Base-by-base conservation (phyloP, 2,888 invertebrate genomes). In the Apeira syringaria region DNA sequence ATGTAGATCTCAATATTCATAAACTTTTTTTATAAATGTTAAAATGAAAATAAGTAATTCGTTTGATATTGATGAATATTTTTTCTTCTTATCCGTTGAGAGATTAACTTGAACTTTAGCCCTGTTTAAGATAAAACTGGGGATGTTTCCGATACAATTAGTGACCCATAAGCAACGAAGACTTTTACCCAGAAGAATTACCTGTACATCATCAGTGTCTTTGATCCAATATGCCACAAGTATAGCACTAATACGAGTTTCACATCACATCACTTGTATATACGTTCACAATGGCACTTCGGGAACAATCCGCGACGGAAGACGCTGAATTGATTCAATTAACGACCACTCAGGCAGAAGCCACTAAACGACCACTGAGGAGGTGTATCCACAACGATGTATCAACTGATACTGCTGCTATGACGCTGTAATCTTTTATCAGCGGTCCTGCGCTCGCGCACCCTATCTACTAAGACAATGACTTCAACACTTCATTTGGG, bases 241-340 rank as follows among this genome's bases (percentile, higher is more conserved):
- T 36, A 30, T 12, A 11, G 7, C 2, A 26, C n/a, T 38, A 32
- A 35, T 24, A 28, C 22, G 27, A 38, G 32, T 44, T 28, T 60
- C 62, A 69, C 60, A 50, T 56, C 61, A 67, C 64, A 48, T 41
- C 58, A 66, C 56, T 57, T 42, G 11, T 49, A n/a, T 44, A 20
- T 47, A 47, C 20, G 7, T 54, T 60, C 59, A 52, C 42, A 56
- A 50, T 26, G 38, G 36, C 41, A 47, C 49, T 12, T 9, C 38
- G 39, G 46, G 52, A 48, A 56, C 76, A 79, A 78, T 80, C 80
- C 67, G 63, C 75, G 70, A 70, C 80, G 83, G 84, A 82, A 76
- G 75, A 73, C 76, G 78, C 76, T 82, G 74, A 81, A 76, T 82
- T 83, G 80, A 88, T 85, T 80, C 77, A 87, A 88, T 88, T 69